Conservation (phyloP, 1,140 invertebrate species). For the Polypedilum vanderplanki region DNA sequence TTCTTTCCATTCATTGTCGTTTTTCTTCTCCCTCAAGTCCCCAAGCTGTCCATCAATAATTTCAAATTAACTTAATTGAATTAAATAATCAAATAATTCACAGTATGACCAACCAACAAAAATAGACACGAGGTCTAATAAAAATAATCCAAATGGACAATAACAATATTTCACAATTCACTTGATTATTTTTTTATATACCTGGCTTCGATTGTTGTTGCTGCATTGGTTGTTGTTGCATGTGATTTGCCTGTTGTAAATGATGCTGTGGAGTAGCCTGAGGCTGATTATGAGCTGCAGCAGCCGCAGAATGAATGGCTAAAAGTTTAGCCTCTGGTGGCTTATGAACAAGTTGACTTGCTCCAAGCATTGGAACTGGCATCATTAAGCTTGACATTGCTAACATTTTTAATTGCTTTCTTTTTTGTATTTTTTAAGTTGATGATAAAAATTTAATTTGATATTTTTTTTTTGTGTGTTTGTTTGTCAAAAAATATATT, state of each 20-base stretch:
- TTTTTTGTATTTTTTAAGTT: not conserved
- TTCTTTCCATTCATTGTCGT: no score
- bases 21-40: no score
- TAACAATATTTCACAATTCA: not conserved
- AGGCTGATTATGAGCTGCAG: not conserved
- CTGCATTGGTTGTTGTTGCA: not conserved
- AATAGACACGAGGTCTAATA: not conserved
- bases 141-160: not conserved
- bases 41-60: no score
- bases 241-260: constrained; percentile 9
- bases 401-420: constrained; percentile 28
- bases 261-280: constrained; percentile 9
- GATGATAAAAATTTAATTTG: not conserved
- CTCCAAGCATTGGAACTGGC: constrained; percentile 21
- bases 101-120: no score
- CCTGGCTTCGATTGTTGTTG: constrained; percentile 26
- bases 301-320: not conserved
- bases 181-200: no score
- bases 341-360: constrained; percentile 19
- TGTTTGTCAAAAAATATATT: constrained; percentile 21
- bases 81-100: no score
- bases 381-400: constrained; percentile 26
- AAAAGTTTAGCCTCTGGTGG: constrained; percentile 22
- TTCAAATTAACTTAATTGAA: no score
- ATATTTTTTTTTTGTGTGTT: not conserved